Evolutionary conservation across 2,888 invertebrate species (phyloP).

Genomic region (Phlogophora meticulosa): DNA sequence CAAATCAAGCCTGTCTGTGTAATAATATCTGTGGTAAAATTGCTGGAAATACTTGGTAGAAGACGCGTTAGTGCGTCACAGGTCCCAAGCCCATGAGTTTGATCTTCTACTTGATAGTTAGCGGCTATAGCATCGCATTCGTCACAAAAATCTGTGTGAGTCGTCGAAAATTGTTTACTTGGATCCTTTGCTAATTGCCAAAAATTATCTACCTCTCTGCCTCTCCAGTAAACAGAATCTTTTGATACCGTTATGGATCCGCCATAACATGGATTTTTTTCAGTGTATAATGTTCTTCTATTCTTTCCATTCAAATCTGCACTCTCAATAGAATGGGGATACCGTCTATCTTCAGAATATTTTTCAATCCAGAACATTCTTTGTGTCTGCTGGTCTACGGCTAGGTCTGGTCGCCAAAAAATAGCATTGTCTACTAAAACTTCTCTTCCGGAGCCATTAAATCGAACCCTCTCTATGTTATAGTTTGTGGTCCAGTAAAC

Average conservation of each 20-base stretch:
- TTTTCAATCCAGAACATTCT: too few relatives aligned
- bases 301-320: neutral
- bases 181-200: slow-evolving; percentile 31
- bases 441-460: neutral
- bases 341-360: too few relatives aligned
- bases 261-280: neutral
- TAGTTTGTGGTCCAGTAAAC: neutral
- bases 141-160: neutral
- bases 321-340: too few relatives aligned
- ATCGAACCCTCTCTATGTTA: neutral
- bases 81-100: neutral
- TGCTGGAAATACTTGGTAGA: slow-evolving; percentile 71
- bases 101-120: neutral
- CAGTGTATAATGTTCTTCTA: neutral
- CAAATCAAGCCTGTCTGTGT: slow-evolving; percentile 83
- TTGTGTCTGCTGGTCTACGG: too few relatives aligned
- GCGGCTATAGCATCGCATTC: neutral
- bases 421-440: too few relatives aligned
- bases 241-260: neutral
- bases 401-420: too few relatives aligned
- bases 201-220: neutral
- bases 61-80: slow-evolving; percentile 62
- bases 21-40: slow-evolving; percentile 53
- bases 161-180: slow-evolving; percentile 55
- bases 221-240: neutral